These are phyloP conservation scores for Alexandromys fortis DNA, from an alignment of 2,113 vertebrate genomes.

Conservation along the genomic window DNA sequence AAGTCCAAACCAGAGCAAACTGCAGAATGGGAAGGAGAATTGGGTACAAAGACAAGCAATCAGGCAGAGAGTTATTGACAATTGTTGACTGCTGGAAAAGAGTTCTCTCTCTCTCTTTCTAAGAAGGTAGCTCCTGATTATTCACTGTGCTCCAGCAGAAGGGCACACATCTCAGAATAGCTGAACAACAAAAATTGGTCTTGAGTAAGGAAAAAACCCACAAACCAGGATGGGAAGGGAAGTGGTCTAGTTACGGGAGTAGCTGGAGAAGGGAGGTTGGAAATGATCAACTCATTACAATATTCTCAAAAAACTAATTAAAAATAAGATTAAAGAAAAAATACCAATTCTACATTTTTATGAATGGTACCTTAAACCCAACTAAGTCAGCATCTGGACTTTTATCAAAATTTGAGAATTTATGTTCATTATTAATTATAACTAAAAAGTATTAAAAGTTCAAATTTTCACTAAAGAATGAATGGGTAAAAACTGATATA, in stretches of 20 bases:
- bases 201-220: not conserved
- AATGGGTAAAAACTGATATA: not conserved
- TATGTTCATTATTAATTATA: conserved; percentile 22
- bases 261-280: not conserved
- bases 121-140: not conserved
- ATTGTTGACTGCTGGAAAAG: not conserved
- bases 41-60: not conserved
- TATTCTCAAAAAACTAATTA: not conserved
- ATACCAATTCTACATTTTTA: not conserved
- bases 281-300: not conserved
- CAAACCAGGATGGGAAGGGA: not conserved
- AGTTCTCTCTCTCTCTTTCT: not conserved
- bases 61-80: not conserved
- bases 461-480: not conserved
- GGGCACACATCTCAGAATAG: not conserved
- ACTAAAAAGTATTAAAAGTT: not conserved
- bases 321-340: not conserved
- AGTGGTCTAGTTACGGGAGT: too few species aligned
- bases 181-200: not conserved
- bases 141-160: not conserved
- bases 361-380: not conserved
- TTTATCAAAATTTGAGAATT: not conserved
- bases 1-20: not conserved
- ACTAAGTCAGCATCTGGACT: not conserved
- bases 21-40: not conserved